Base-by-base conservation (phyloP, 1,140 invertebrate genomes). In the Luehdorfia chinensis region DNA sequence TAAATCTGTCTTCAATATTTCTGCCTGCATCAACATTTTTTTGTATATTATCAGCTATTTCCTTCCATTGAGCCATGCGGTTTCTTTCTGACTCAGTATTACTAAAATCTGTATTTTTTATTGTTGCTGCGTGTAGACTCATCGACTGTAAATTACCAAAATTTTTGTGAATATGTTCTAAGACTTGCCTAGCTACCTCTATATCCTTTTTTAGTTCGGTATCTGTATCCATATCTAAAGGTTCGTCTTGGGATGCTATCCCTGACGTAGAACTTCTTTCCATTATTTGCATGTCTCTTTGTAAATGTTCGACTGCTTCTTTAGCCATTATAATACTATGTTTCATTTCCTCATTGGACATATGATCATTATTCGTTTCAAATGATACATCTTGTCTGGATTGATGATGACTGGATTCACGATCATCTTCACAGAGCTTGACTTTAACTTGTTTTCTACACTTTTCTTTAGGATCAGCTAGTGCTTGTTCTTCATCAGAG, bases 251-350 rank as follows among this genome's bases (percentile, higher is more conserved):
- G 25, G 8, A n/a, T n/a, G n/a, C n/a, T n/a, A n/a, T n/a, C n/a
- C n/a, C n/a, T n/a, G n/a, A n/a, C 8, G 23, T 34, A 19, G 57
- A 45, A 39, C 41, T 63, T 18, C 59, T 30, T 21, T 78, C 66
- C 47, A 74, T 72, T 56, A 60, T 73, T 31, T 66, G 45, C 6
- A 84, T 45, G 51, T 79, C 73, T 25, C 59, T 58, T 54, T 85
- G 66, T 13, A 85, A 55, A 32, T 63, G 73, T 53, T 79, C 70
- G 28, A 85, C 66, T n/a, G 78, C 78, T 59, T 77, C 75, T 39
- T 77, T 83, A 18, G 78, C 81, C 59, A 73, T 66, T 37, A 64
- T 62, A 6, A 85, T 66, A 43, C 65, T 85, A 11, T 71, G 55
- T 50, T 73, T 64, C 43, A 83, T 71, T 27, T 84, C 68, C 15